phyloP scores from a whole-genome alignment of 2,113 vertebrate genomes.

The Corapipo altera region DNA sequence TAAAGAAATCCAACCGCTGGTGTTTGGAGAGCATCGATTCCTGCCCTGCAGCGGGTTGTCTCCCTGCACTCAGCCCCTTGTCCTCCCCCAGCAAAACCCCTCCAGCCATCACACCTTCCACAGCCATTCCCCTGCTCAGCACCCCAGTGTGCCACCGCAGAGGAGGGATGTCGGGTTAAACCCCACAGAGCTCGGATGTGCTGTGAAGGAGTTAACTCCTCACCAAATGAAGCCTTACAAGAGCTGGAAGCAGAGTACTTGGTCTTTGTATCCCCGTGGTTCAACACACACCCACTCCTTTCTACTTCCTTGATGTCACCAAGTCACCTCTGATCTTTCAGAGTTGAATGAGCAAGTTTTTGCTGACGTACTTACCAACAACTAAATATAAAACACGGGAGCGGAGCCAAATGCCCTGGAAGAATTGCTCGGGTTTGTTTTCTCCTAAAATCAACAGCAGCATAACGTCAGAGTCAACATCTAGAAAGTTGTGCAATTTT shows the following conservation, averaged over 20 bases:
- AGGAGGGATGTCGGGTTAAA: neutral
- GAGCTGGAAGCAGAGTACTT: neutral
- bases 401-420: neutral
- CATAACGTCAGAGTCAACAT: neutral
- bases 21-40: neutral
- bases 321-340: neutral
- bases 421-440: neutral
- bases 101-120: neutral
- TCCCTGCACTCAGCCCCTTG: neutral
- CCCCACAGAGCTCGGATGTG: accelerated
- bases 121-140: neutral
- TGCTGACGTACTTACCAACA: conserved; percentile 24
- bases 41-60: neutral
- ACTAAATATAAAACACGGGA: neutral
- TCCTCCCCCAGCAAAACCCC: neutral
- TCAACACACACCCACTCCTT: neutral
- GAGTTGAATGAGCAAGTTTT: neutral
- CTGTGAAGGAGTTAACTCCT: neutral
- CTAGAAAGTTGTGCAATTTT: neutral
- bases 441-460: neutral
- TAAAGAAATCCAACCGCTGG: neutral
- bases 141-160: neutral
- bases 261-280: neutral
- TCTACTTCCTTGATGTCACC: conserved; percentile 41
- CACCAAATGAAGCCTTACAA: accelerated